Conservation (phyloP, 2,888 invertebrate genomes). For the Acrobasis suavella region DNA sequence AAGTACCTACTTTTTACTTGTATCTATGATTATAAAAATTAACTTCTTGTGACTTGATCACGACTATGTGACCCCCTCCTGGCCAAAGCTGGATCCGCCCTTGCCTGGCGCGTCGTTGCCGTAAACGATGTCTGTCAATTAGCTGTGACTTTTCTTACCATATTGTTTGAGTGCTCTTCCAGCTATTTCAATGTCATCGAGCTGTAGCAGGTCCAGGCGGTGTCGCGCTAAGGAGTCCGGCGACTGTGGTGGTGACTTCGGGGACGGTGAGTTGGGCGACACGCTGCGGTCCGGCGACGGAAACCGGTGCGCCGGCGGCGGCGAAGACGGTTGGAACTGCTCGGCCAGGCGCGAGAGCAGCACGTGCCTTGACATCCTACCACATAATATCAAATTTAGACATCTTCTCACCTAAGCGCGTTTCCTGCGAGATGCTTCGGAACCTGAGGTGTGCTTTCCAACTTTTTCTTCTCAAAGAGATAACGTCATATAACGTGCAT, state of each 20-base stretch:
- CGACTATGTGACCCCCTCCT: no score
- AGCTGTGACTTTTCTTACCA: constrained; percentile 50
- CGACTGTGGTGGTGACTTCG: constrained; percentile 61
- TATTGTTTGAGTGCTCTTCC: constrained; percentile 77
- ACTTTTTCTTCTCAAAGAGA: no score
- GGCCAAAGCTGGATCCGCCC: no score
- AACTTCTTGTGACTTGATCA: no score
- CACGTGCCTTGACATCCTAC: constrained; percentile 75
- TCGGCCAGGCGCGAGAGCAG: constrained; percentile 73
- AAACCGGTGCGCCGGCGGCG: constrained; percentile 62
- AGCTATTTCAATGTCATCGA: constrained; percentile 75
- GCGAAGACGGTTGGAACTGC: constrained; percentile 70
- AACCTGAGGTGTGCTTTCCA: no score
- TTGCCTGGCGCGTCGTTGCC: no score
- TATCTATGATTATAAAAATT: no score
- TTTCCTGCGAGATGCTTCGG: no score
- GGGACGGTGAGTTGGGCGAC: constrained; percentile 61
- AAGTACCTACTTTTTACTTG: no score
- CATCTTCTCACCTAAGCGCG: not conserved
- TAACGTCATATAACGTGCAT: no score
- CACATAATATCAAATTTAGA: not conserved
- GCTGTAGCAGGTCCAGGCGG: constrained; percentile 62
- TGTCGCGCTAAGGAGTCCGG: constrained; percentile 61
- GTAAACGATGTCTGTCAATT: not conserved
- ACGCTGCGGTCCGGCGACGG: constrained; percentile 71